Evolutionary conservation across 1,140 invertebrate genomes (phyloP).

Genomic region (Andricus grossulariae): DNA sequence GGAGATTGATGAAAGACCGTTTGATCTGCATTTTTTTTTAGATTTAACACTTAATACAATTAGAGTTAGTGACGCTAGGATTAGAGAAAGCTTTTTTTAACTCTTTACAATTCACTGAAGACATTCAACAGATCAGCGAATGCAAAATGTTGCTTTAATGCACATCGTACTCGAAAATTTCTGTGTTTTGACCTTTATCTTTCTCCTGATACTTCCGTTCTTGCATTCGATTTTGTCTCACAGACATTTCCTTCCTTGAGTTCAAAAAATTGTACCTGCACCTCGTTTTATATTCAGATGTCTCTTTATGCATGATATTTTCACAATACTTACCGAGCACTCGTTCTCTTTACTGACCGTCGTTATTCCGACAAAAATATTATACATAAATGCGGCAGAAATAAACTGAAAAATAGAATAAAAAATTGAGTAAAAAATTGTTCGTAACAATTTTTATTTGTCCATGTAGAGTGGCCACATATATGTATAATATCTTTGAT

Average conservation of each 20-base stretch:
- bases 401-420: too few relatives aligned
- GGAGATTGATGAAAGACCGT: too few relatives aligned
- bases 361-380: neutral
- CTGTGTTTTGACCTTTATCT: neutral
- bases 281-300: conserved; percentile 12
- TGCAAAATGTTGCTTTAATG: conserved; percentile 11
- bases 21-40: conserved; percentile 7
- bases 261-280: conserved; percentile 21
- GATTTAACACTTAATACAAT: neutral
- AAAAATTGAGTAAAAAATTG: too few relatives aligned
- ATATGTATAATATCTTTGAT: neutral
- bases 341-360: conserved; percentile 27
- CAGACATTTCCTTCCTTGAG: neutral
- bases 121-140: neutral
- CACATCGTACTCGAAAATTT: conserved; percentile 5
- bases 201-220: conserved; percentile 10
- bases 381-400: too few relatives aligned
- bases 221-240: conserved; percentile 25
- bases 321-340: conserved; percentile 23
- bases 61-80: conserved; percentile 3
- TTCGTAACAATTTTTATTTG: too few relatives aligned
- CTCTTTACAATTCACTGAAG: neutral
- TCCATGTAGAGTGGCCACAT: too few relatives aligned
- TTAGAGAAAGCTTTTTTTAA: neutral
- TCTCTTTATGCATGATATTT: conserved; percentile 30